Conservation (phyloP, 2,888 invertebrate species). For the Mythimna albipuncta region DNA sequence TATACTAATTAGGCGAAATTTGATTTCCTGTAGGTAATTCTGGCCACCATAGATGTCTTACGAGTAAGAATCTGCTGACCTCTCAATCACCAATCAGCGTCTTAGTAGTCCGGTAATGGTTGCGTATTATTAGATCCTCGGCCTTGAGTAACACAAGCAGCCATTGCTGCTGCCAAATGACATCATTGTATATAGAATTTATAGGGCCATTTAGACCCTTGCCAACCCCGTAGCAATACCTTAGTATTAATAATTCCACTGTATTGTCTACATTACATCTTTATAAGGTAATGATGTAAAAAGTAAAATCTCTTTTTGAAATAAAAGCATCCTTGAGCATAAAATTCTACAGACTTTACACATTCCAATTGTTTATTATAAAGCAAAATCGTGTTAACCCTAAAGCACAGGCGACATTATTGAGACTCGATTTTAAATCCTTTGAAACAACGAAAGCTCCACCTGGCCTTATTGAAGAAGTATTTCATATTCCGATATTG, state of each 20-base stretch:
- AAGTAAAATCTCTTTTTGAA: conserved; percentile 19
- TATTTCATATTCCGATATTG: conserved; percentile 60
- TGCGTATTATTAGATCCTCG: conserved; percentile 43
- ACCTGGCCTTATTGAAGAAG: conserved; percentile 45
- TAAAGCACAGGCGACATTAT: conserved; percentile 11
- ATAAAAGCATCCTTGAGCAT: background rate
- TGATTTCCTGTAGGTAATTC: background rate
- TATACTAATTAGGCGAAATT: conserved; percentile 3
- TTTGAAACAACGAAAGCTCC: conserved; percentile 27
- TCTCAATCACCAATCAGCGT: conserved; percentile 25
- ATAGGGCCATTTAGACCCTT: conserved; percentile 57
- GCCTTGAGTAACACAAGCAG: conserved; percentile 53
- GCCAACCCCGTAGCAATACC: conserved; percentile 55
- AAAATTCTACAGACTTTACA: background rate
- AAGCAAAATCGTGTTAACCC: conserved; percentile 21
- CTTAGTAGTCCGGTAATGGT: conserved; percentile 33
- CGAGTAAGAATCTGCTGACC: background rate
- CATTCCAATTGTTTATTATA: conserved; percentile 19
- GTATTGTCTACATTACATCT: conserved; percentile 39
- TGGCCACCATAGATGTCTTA: conserved; percentile 11
- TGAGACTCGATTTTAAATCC: conserved; percentile 31
- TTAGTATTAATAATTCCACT: conserved; percentile 51
- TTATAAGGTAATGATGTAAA: conserved; percentile 38
- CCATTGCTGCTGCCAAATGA: conserved; percentile 54
- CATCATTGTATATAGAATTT: conserved; percentile 61